phyloP scores from a whole-genome alignment of 1,140 invertebrate species.

The Eumeta japonica region DNA sequence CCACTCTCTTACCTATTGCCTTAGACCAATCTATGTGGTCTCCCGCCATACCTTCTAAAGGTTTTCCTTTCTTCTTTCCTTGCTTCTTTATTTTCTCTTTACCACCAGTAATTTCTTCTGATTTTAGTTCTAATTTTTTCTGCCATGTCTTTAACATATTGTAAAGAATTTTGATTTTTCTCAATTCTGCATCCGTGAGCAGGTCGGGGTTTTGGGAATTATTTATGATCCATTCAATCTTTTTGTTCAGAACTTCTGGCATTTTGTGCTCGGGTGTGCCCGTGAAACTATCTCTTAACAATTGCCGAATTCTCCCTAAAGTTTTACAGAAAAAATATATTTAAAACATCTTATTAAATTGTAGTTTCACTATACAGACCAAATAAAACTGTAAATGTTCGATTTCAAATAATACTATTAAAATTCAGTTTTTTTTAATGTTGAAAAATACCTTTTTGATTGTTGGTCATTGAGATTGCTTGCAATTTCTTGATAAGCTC shows the following conservation, averaged over 20 bases:
- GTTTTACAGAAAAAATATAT: conserved; percentile 3
- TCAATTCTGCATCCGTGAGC: conserved; percentile 28
- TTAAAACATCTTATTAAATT: background rate
- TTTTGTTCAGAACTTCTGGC: conserved; percentile 33
- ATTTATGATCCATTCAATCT: conserved; percentile 29
- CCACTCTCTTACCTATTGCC: conserved; percentile 4
- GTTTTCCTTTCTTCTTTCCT: background rate
- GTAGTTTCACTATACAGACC: background rate
- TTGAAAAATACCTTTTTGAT: conserved; percentile 38
- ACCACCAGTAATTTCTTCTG: conserved; percentile 2
- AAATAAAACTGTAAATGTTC: background rate
- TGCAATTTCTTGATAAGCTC: too few species aligned
- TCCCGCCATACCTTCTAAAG: background rate
- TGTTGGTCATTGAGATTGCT: conserved; percentile 33
- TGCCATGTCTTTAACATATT: conserved; percentile 37
- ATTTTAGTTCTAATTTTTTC: conserved; percentile 10
- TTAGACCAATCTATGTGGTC: background rate
- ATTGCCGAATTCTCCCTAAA: conserved; percentile 34
- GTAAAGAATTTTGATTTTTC: conserved; percentile 38
- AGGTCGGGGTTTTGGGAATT: conserved; percentile 4
- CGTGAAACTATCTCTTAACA: conserved; percentile 25
- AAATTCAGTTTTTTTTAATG: conserved; percentile 3
- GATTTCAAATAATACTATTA: background rate
- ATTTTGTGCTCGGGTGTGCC: conserved; percentile 21
- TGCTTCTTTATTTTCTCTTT: conserved; percentile 9